phyloP scores from a whole-genome alignment of 2,888 invertebrate genomes.

The Drosophila maculinotata region DNA sequence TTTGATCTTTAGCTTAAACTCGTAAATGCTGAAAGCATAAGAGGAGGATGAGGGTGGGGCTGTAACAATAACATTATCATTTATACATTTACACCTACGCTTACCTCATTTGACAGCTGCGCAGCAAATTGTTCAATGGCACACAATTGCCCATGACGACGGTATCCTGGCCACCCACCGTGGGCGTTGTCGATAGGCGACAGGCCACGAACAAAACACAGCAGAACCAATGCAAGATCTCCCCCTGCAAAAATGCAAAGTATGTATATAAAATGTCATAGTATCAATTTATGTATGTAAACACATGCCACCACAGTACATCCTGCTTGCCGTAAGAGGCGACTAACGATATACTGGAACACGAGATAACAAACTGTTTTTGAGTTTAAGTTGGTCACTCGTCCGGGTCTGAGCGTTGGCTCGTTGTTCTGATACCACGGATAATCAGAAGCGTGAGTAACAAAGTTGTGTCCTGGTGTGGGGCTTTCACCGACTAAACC shows the following conservation, averaged over 20 bases:
- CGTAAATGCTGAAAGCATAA: constrained; percentile 90
- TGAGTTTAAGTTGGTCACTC: too few relatives aligned
- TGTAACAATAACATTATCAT: background rate
- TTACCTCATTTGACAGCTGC: constrained; percentile 96
- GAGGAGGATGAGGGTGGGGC: background rate
- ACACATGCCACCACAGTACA: too few relatives aligned
- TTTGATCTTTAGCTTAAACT: constrained; percentile 97
- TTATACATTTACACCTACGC: constrained; percentile 6
- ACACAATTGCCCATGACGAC: constrained; percentile 95
- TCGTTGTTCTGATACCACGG: too few relatives aligned
- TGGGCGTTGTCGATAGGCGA: constrained; percentile 91
- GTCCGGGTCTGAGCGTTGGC: too few relatives aligned
- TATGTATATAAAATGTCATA: too few relatives aligned
- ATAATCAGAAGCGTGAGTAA: too few relatives aligned
- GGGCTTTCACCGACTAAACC: too few relatives aligned
- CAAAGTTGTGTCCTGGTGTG: too few relatives aligned
- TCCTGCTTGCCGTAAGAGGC: too few relatives aligned
- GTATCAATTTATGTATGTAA: background rate
- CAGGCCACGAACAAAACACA: constrained; percentile 97
- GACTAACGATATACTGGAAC: too few relatives aligned
- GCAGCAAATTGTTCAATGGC: constrained; percentile 94
- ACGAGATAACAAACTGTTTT: too few relatives aligned
- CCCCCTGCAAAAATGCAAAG: constrained; percentile 88
- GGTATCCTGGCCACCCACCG: constrained; percentile 89
- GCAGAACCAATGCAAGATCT: constrained; percentile 96